Percentiles rank a stretch among this genome's conserved stretches.
Evolutionary conservation across 2,113 vertebrate species (phyloP).

Genomic region (Empidonax traillii): DNA sequence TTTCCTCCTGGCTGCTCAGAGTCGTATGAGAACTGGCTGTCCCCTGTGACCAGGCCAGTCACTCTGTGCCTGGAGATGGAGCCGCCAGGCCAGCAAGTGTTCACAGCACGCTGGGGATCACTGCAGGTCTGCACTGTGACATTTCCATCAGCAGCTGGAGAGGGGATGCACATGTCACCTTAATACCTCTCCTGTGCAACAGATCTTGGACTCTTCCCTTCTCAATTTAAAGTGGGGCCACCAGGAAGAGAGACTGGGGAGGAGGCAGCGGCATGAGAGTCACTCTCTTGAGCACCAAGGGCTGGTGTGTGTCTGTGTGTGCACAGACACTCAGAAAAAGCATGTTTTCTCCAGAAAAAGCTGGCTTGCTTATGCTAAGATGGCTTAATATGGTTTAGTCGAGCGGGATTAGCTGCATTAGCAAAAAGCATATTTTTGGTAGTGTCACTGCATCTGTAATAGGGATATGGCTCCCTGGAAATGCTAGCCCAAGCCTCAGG

Average conservation of each 20-base stretch:
- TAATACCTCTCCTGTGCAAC: background rate
- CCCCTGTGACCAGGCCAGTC: background rate
- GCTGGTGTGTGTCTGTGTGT: background rate
- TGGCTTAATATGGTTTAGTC: constrained; percentile 38
- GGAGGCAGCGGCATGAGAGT: background rate
- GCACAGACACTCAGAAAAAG: background rate
- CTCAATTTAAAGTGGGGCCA: background rate
- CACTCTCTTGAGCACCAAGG: background rate
- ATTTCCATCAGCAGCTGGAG: constrained; percentile 18
- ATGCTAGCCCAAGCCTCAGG: background rate
- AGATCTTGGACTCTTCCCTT: background rate
- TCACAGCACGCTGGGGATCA: background rate
- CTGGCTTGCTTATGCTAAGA: constrained; percentile 21
- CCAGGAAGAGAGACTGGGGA: background rate
- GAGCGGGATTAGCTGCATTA: constrained; percentile 34
- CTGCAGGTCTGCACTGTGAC: constrained; percentile 26
- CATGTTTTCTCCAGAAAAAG: constrained; percentile 11
- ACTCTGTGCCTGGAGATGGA: background rate
- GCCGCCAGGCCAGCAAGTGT: background rate
- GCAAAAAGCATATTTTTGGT: constrained; percentile 5
- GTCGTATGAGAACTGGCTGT: background rate
- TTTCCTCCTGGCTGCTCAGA: background rate
- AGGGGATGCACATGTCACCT: background rate
- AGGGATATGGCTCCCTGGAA: background rate
- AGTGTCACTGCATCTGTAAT: background rate